Evolutionary conservation across 2,888 invertebrate species (phyloP), one percentile per base, ranked within the genome.

Genomic region (Chrysolina haemoptera): DNA sequence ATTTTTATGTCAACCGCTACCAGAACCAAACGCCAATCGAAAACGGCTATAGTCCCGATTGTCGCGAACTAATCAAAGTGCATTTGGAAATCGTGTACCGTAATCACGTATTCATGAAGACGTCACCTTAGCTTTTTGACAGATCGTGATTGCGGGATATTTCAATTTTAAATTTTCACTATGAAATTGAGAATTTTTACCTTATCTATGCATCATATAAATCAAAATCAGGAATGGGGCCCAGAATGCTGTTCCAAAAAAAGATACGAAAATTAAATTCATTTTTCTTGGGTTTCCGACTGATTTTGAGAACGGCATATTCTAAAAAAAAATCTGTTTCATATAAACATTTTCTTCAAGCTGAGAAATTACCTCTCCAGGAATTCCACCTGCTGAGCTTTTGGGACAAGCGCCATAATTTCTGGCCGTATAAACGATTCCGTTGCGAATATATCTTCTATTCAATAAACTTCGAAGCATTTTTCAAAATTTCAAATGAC

Each of bases 141-240:
- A 35, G 35, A 46, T 43, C n/a, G 9, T 14, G 20, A 66, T 40
- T 43, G 66, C 66, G 35, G 43, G 63, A 73, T 10, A 50, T 20
- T 40, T 46, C 16, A 20, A 64, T 20, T 20, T 40, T 46, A 12
- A 20, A 64, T 20, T 43, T 16, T 20, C 16, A 27, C 16, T 40
- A n/a, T 1, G 16, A n/a, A 1, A 1, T n/a, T 16, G 50, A 66
- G 14, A 14, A 53, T 65, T n/a, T 14, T 70, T 70, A 74, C 73
- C 73, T 74, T 74, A 76, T 76, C 73, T 76, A 20, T 70, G 89
- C 80, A 95, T 89, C 85, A 95, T 94, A 86, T 94, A 94, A 79
- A 95, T 91, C 70, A 93, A 90, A 80, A 94, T 89, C 68, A 95
- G 86, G 90, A 93, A 95, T 0, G 95, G 95, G 6, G 91, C 88